Evolutionary conservation across 2,113 vertebrate genomes (phyloP).

Genomic region (Triplophysa rosa): DNA sequence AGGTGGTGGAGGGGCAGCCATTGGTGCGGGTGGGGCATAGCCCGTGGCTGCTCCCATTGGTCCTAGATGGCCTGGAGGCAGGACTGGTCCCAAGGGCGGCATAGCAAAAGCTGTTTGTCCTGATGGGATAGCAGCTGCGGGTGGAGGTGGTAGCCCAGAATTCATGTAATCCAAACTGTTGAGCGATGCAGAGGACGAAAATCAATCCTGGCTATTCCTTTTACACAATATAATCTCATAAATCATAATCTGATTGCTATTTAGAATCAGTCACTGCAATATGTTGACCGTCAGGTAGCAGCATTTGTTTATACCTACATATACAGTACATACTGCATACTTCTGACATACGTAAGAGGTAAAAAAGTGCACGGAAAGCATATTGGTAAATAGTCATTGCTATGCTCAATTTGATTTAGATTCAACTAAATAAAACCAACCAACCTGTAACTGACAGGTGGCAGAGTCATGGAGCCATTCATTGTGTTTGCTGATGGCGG

Average conservation of each 20-base stretch:
- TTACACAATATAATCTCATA: neutral
- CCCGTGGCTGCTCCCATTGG: constrained; percentile 61
- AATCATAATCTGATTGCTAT: neutral
- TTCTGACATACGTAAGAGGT: too few relatives aligned
- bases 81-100: constrained; percentile 81
- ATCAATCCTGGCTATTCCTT: neutral
- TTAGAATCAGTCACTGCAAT: neutral
- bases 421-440: neutral
- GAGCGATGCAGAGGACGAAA: constrained; percentile 20
- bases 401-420: neutral
- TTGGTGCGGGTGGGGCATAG: constrained; percentile 74
- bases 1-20: constrained; percentile 83
- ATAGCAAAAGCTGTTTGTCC: constrained; percentile 92
- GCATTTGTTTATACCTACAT: constrained; percentile 41
- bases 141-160: constrained; percentile 82
- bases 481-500: constrained; percentile 83
- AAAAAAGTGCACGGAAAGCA: too few relatives aligned
- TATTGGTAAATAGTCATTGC: too few relatives aligned
- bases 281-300: constrained; percentile 65
- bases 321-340: too few relatives aligned
- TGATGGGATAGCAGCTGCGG: constrained; percentile 89
- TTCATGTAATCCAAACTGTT: constrained; percentile 89
- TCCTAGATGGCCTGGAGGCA: constrained; percentile 70
- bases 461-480: constrained; percentile 77
- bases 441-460: constrained; percentile 87